Evolutionary conservation across 2,888 invertebrate genomes (phyloP), one percentile per base, ranked within the genome.

Genomic region (Epinotia nisella): DNA sequence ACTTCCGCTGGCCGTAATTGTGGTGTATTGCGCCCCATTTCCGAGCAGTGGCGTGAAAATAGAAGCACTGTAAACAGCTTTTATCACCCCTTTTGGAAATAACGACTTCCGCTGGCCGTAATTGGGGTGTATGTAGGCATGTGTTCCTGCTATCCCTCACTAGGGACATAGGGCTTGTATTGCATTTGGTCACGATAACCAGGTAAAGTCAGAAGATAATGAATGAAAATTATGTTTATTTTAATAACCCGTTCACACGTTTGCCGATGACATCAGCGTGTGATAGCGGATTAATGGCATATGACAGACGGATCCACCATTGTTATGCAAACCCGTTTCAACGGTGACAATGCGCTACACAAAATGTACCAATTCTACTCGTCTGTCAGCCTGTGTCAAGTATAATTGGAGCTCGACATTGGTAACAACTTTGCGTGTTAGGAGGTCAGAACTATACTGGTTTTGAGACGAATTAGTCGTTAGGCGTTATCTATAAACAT

Each of bases 271-370:
- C 49, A 49, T 49, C 15, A 49, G 19, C 21, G 49, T 49, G 58
- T 49, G 51, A 68, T 60, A 39, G 35, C 51, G 51, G 45, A 60
- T 60, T 68, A 60, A 69, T 60, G 68, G 29, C 68, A 68, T 51
- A 69, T 59, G 45, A 29, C 58, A 68, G 59, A 68, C 68, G 39
- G 24, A 67, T 60, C 58, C 51, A 4, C 59, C 35, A 60, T 69
- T 69, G 68, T 69, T 11, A 69, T 69, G 68, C 51, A 65, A 68
- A 24, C 24, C 3, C 29, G 24, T 24, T 21, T 11, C 55, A 15
- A 55, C 21, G 21, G 1, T 4, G 55, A 29, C 58, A 29, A 58
- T 58, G 29, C n/a, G 7, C 3, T 56, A 29, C 56, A 49, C 49
- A 49, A 49, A 13, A n/a, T 5, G 35, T 35, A 35, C n/a, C n/a